phyloP scores from a whole-genome alignment of 2,113 vertebrate species.

The Eulemur macaco region DNA sequence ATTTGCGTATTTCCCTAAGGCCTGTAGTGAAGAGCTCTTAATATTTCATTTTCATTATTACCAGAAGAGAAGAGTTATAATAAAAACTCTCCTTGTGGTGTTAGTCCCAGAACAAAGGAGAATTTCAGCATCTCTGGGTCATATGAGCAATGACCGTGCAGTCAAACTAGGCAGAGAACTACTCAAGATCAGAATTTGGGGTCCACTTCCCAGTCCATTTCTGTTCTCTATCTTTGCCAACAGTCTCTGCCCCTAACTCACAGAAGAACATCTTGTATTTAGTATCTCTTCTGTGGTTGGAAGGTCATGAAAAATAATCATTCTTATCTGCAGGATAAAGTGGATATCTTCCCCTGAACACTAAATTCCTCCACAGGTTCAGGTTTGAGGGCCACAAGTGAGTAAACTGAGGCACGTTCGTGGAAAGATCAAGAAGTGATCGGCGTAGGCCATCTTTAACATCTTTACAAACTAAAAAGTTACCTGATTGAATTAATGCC shows the following conservation, averaged over 20 bases:
- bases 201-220: not conserved
- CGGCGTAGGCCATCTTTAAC: not conserved
- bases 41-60: conserved; percentile 80
- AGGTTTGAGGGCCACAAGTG: not conserved
- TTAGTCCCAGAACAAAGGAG: conserved; percentile 50
- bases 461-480: not conserved
- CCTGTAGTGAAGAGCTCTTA: conserved; percentile 77
- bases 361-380: not conserved
- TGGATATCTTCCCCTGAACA: not conserved
- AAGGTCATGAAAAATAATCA: conserved; percentile 4
- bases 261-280: not conserved
- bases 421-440: not conserved
- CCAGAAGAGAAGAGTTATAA: conserved; percentile 62
- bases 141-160: not conserved
- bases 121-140: conserved; percentile 46
- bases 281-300: conserved; percentile 7
- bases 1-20: conserved; percentile 80
- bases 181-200: not conserved
- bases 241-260: not conserved
- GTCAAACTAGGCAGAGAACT: not conserved
- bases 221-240: not conserved
- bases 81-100: conserved; percentile 70
- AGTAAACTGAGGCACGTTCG: not conserved
- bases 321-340: not conserved
- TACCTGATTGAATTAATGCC: not conserved